Base-by-base conservation (phyloP, 1,140 invertebrate genomes). In the Bombyx mandarina region DNA sequence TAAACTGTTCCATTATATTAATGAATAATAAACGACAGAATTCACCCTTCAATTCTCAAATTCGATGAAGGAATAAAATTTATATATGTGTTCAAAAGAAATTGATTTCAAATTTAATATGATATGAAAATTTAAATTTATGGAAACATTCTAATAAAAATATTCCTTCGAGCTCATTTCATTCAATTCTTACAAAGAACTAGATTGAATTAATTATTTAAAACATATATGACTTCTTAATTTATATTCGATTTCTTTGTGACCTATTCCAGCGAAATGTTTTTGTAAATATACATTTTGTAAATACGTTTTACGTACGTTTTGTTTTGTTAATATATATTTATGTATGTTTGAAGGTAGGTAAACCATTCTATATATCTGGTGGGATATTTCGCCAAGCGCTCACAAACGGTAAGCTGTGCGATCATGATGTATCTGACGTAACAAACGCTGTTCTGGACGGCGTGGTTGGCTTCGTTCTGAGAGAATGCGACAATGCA, bases 371-470 rank as follows among this genome's bases (percentile, higher is more conserved):
- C 9, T 79, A 60, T 60, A 43, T 82, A 47, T 77, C 72, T 10
- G 77, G 66, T 0, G 62, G 68, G 35, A 55, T 78, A 18, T 73
- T 81, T 26, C 48, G 58, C 56, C 48, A 63, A n/a, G 66, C 65
- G 22, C 45, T 79, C 1, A 42, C 49, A 50, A 61, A 35, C 51
- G 77, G 75, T 18, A 8, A 45, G 7, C 65, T 72, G 45, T 48
- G 47, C 26, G 62, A 69, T 58, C 56, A 51, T 54, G 78, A 83
- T 57, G 60, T 73, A 48, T 61, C 73, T 49, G 80, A 83, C 55
- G 66, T 79, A 4, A 68, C 71, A 1, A 77, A 79, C 52, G 72
- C 77, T 6, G 52, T 83, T 43, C 58, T 79, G n/a, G 75, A 81
- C 60, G 78, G 75, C 26, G 72, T 67, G 6, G 71, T 66, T 46